phyloP scores from a whole-genome alignment of 2,888 invertebrate genomes.

The Yponomeuta malinellus region DNA sequence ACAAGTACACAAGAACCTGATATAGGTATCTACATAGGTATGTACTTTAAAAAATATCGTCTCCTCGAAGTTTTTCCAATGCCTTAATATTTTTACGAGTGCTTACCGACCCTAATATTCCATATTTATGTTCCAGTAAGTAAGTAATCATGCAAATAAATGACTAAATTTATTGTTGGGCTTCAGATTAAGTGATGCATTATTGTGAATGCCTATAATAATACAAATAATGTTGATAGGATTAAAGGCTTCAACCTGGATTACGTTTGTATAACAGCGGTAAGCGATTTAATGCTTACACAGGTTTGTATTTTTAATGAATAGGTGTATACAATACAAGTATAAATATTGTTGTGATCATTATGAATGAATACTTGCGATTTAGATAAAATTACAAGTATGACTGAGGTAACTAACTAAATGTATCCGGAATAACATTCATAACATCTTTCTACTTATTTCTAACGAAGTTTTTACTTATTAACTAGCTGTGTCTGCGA shows the following conservation, averaged over 20 bases:
- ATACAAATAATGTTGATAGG: constrained; percentile 16
- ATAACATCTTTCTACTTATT: too few relatives aligned
- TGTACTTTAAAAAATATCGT: too few relatives aligned
- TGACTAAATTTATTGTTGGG: neutral
- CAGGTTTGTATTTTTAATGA: neutral
- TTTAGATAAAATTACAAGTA: constrained; percentile 15
- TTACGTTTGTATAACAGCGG: constrained; percentile 12
- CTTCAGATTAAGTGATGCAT: neutral
- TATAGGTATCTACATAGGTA: too few relatives aligned
- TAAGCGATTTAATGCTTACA: neutral
- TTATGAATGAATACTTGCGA: neutral
- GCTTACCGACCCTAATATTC: too few relatives aligned
- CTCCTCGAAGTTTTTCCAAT: too few relatives aligned
- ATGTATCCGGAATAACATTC: too few relatives aligned
- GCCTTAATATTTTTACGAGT: too few relatives aligned
- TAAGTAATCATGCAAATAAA: neutral
- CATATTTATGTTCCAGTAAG: neutral
- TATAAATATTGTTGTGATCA: neutral
- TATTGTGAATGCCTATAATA: constrained; percentile 11
- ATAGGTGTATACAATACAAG: too few relatives aligned
- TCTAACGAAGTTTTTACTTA: too few relatives aligned
- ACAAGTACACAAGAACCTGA: too few relatives aligned
- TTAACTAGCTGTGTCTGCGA: too few relatives aligned
- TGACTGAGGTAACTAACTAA: too few relatives aligned
- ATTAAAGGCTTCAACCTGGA: constrained; percentile 22